phyloP scores from a whole-genome alignment of 2,888 invertebrate genomes.

The Caenorhabditis afra region DNA sequence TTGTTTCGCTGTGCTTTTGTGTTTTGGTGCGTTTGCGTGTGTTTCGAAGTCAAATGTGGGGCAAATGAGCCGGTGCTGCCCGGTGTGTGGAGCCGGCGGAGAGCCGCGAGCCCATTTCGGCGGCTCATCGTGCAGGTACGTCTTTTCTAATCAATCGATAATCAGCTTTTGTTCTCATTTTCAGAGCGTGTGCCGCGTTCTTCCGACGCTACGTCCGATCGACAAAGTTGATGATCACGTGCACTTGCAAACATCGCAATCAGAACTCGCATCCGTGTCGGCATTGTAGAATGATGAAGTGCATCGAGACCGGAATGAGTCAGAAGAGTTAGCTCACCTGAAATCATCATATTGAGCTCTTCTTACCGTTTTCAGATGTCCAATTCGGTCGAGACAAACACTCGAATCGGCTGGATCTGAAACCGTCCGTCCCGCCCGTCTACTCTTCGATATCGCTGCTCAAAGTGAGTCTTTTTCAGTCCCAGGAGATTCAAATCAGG shows the following conservation, averaged over 20 bases:
- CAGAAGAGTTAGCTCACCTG: too few relatives aligned
- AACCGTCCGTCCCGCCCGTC: too few relatives aligned
- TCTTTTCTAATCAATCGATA: not conserved
- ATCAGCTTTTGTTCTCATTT: not conserved
- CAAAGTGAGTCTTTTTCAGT: not conserved
- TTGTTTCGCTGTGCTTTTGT: too few relatives aligned
- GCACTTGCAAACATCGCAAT: constrained; percentile 7
- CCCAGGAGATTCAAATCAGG: too few relatives aligned
- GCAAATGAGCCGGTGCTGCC: not conserved
- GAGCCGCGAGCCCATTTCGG: not conserved
- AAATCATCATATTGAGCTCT: too few relatives aligned
- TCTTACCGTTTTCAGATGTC: not conserved
- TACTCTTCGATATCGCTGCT: not conserved
- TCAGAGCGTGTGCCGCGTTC: constrained; percentile 37
- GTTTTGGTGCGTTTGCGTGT: too few relatives aligned
- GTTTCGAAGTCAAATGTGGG: too few relatives aligned
- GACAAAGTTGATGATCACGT: constrained; percentile 19
- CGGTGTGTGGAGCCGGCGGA: not conserved
- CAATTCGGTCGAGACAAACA: not conserved
- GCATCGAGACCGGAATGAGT: constrained; percentile 24
- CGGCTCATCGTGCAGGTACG: not conserved
- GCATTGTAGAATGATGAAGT: constrained; percentile 29
- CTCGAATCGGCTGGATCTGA: too few relatives aligned
- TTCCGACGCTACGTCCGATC: constrained; percentile 34
- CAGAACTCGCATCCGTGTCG: constrained; percentile 33